These are phyloP conservation scores for Ethmia dodecea DNA, from an alignment of 2,888 invertebrate species.

Conservation along the genomic window DNA sequence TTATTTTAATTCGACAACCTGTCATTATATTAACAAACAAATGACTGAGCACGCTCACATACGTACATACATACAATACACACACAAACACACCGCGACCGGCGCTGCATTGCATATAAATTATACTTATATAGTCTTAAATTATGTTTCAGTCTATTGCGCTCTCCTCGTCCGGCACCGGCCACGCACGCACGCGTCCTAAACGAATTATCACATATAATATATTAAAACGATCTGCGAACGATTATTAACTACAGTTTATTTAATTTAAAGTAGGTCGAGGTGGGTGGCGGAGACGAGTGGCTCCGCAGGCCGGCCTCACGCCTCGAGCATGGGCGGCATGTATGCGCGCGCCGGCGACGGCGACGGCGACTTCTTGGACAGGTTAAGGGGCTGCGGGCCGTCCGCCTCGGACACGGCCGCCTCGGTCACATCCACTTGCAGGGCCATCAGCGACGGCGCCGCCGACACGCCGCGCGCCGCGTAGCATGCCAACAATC, in stretches of 20 bases:
- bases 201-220: conserved; percentile 82
- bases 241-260: conserved; percentile 67
- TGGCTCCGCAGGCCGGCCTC: conserved; percentile 74
- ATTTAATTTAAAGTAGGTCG: conserved; percentile 75
- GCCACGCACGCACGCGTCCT: conserved; percentile 76
- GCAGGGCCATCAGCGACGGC: conserved; percentile 70
- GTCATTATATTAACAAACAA: conserved; percentile 84
- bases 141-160: conserved; percentile 79
- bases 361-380: conserved; percentile 87
- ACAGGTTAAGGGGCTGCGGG: conserved; percentile 91
- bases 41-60: conserved; percentile 81
- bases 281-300: conserved; percentile 71
- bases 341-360: conserved; percentile 78
- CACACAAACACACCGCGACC: conserved; percentile 81
- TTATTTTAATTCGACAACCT: conserved; percentile 86
- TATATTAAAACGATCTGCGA: conserved; percentile 81
- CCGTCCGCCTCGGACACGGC: conserved; percentile 88
- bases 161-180: conserved; percentile 77
- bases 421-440: conserved; percentile 91
- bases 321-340: conserved; percentile 81
- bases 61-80: conserved; percentile 75
- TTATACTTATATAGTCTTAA: conserved; percentile 80
- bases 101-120: conserved; percentile 81
- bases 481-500: conserved; percentile 43
- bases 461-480: conserved; percentile 66